Evolutionary conservation across 2,888 invertebrate species (phyloP), one percentile per base, ranked within the genome.

Genomic region (Pasiphila rectangulata): DNA sequence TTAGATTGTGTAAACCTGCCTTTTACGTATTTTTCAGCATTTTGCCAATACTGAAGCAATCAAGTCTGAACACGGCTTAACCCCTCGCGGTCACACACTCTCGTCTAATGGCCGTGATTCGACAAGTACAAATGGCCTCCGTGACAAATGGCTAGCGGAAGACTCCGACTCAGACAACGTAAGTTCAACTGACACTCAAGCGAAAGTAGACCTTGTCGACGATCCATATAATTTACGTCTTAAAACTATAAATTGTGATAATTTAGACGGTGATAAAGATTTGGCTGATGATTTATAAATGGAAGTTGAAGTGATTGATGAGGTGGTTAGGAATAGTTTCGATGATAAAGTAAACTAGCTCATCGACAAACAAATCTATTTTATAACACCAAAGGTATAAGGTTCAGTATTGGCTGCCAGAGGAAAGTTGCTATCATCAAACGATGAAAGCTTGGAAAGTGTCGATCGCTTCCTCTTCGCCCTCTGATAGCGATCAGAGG

Each of bases 121-220:
- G 89, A 89, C 89, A 89, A 87, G 88, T 89, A 89, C 88, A 89
- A 89, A 89, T 89, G 89, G 87, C 82, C 72, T 66, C 75, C 64
- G 83, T 89, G 89, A 89, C 89, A 89, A 89, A 89, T 89, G 85
- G 85, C 75, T 74, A 75, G 77, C 74, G 78, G 85, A 80, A 85
- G 85, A 83, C 81, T 83, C 79, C 75, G 73, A 72, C 64, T 73
- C 68, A 59, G 57, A 61, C 65, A 74, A 69, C 79, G 79, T 83
- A 83, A 82, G 77, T 83, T 80, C 80, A 75, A 69, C 68, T 67
- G 70, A 60, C 56, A 66, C 64, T 70, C 79, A 77, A 72, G 71
- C 75, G 68, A 84, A 83, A 76, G 69, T 83, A 61, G 66, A 48
- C 69, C 75, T 73, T 84, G 78, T 59, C 63, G 74, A 63, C 63